A percentile compares a stretch with the other conserved stretches of the same genome.
These are phyloP conservation scores for Hermaeophaga mercurialis DNA, from an alignment of 2,888 invertebrate genomes.

Conservation along the genomic window DNA sequence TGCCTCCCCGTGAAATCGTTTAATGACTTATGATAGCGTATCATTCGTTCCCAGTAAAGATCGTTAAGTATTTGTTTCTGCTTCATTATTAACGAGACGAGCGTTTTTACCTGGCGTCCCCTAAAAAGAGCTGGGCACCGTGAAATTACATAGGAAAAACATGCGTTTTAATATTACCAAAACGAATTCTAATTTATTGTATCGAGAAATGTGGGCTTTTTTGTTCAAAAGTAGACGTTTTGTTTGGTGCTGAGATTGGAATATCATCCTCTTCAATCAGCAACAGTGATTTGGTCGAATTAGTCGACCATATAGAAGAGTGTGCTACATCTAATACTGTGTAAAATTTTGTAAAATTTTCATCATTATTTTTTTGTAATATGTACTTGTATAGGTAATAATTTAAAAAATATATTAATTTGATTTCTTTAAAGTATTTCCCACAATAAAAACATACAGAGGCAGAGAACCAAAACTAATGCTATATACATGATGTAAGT, in stretches of 20 bases:
- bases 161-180: constrained; percentile 38
- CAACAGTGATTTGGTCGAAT: constrained; percentile 14
- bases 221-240: constrained; percentile 12
- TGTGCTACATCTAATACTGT: constrained; percentile 9
- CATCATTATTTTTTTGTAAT: too few species aligned
- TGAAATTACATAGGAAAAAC: constrained; percentile 41
- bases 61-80: constrained; percentile 18
- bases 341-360: too few species aligned
- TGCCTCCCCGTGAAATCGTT: constrained; percentile 3
- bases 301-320: constrained; percentile 1
- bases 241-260: constrained; percentile 22
- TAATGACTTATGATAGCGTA: constrained; percentile 16
- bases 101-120: constrained; percentile 27
- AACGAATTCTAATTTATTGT: constrained; percentile 41
- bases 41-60: constrained; percentile 5
- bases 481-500: too few species aligned
- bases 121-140: constrained; percentile 29
- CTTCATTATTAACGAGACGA: constrained; percentile 21
- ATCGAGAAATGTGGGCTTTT: constrained; percentile 25
- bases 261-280: constrained; percentile 22
- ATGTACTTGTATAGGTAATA: too few species aligned
- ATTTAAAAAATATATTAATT: too few species aligned
- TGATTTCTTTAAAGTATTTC: too few species aligned
- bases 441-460: too few species aligned
- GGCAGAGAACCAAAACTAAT: too few species aligned